phyloP scores from a whole-genome alignment of 2,888 invertebrate genomes.

The Drosophila crucigera region DNA sequence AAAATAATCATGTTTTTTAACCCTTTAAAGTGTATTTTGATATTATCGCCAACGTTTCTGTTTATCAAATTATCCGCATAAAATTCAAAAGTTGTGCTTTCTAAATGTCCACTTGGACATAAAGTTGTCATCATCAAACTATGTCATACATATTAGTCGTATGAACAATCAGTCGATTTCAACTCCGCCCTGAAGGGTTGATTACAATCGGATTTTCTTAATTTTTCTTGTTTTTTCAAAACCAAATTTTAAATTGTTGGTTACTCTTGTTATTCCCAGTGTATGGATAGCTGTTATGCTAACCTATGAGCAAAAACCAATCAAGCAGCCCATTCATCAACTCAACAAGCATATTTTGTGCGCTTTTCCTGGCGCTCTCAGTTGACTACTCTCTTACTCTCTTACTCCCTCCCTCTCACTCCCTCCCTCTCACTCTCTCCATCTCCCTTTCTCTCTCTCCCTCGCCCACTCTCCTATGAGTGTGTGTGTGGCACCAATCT shows the following conservation, averaged over 20 bases:
- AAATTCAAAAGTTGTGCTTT: no score
- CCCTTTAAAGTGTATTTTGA: no score
- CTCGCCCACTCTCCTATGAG: not conserved
- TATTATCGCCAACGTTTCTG: no score
- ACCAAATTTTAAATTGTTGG: not conserved
- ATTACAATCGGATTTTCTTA: not conserved
- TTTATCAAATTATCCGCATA: no score
- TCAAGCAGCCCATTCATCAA: constrained; percentile 70
- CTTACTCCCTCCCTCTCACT: not conserved
- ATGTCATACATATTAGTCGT: no score
- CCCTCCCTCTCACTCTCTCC: not conserved
- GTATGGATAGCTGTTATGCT: constrained; percentile 1
- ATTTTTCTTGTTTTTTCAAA: not conserved
- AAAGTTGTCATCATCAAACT: no score
- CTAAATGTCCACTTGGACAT: no score
- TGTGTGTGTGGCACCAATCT: constrained; percentile 52
- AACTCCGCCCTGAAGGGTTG: not conserved
- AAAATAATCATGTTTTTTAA: not conserved
- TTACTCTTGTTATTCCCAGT: not conserved
- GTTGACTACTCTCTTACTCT: not conserved
- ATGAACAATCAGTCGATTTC: not conserved
- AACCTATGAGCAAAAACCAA: constrained; percentile 32
- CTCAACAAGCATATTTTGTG: constrained; percentile 58
- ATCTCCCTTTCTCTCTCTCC: not conserved
- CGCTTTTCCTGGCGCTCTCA: constrained; percentile 41